Conservation (phyloP, 2,113 vertebrate genomes). For the Pelobates fuscus region DNA sequence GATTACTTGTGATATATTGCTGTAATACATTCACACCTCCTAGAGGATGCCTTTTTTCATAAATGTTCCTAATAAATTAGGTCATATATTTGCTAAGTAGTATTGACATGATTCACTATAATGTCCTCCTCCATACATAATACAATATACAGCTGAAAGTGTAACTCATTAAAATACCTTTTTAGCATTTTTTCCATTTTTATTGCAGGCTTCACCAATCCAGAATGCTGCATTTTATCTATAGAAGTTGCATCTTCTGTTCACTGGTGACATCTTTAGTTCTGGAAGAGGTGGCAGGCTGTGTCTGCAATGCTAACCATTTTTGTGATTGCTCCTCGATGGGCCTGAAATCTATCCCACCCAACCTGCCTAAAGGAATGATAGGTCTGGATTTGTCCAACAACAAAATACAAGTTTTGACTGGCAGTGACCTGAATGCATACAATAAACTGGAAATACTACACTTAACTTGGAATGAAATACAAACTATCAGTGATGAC, state of each 20-base stretch:
- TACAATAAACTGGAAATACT: constrained; percentile 65
- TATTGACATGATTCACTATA: too few species aligned
- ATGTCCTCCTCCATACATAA: too few species aligned
- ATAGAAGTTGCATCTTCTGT: constrained; percentile 53
- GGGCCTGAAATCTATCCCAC: constrained; percentile 63
- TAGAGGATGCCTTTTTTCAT: too few species aligned
- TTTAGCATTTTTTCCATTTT: constrained; percentile 6
- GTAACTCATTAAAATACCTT: too few species aligned
- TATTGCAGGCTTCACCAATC: constrained; percentile 44
- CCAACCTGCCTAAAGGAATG: constrained; percentile 49
- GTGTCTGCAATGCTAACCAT: constrained; percentile 52
- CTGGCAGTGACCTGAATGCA: constrained; percentile 59
- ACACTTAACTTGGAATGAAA: constrained; percentile 63
- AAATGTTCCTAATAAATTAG: too few species aligned
- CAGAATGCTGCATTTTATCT: constrained; percentile 49
- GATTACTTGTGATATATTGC: too few species aligned
- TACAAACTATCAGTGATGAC: constrained; percentile 63
- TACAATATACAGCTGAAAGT: too few species aligned
- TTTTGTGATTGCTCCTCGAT: constrained; percentile 65
- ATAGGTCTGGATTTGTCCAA: constrained; percentile 67
- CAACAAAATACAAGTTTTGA: constrained; percentile 67
- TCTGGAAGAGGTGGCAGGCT: neutral
- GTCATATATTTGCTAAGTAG: too few species aligned
- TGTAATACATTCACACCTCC: too few species aligned
- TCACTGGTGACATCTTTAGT: constrained; percentile 30